phyloP scores from a whole-genome alignment of 1,140 invertebrate species.

The Himalopsyche phryganea region DNA sequence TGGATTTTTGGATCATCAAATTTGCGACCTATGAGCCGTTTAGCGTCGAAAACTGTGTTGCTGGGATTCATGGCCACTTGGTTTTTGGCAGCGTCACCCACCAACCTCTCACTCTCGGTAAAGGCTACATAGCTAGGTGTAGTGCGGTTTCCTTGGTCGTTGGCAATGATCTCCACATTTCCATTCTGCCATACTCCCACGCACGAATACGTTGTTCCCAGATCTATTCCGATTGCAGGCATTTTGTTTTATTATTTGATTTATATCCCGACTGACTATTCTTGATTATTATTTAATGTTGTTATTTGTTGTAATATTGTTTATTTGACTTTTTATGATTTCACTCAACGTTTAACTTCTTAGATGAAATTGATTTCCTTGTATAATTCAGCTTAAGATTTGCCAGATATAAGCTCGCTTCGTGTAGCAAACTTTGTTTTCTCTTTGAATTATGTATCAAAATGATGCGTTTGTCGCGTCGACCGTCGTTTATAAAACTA shows the following conservation, averaged over 20 bases:
- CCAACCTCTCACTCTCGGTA: constrained; percentile 74
- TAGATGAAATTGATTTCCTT: no score
- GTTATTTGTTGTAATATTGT: no score
- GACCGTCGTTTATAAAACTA: no score
- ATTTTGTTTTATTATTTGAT: constrained; percentile 1
- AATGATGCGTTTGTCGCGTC: no score
- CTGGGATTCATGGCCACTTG: constrained; percentile 57
- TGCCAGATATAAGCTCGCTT: no score
- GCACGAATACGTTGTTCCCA: constrained; percentile 78
- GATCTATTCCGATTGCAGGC: constrained; percentile 63
- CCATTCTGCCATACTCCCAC: constrained; percentile 83
- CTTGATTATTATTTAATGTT: no score
- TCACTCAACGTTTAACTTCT: no score
- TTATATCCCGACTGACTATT: no score
- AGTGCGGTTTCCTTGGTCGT: constrained; percentile 90
- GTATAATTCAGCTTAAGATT: no score
- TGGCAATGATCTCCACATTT: constrained; percentile 90
- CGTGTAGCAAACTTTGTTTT: no score
- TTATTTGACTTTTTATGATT: no score
- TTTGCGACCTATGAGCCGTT: constrained; percentile 63
- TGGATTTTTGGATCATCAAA: constrained; percentile 69
- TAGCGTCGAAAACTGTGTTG: constrained; percentile 56
- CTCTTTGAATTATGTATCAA: no score
- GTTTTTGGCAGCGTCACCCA: constrained; percentile 68
- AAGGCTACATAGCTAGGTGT: constrained; percentile 89